Evolutionary conservation across 2,797 vertebrate genomes (phyloP).

Genomic region (Graptemys geographica): DNA sequence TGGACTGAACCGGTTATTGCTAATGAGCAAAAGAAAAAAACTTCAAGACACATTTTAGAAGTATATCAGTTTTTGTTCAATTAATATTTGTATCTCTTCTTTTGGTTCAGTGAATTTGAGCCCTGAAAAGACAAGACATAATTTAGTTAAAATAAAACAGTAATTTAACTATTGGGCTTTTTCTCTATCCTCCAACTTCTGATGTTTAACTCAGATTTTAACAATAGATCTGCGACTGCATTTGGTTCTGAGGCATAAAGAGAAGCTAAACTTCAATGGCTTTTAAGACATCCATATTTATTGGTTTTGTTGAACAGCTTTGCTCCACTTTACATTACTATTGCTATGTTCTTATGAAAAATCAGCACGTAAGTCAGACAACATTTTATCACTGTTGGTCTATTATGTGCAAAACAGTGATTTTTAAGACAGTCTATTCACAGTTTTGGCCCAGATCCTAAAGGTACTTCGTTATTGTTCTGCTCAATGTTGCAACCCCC

Average conservation of each 20-base stretch:
- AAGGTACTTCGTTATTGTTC: neutral
- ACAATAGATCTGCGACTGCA: neutral
- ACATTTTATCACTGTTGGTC: slow-evolving; percentile 1
- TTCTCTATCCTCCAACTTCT: neutral
- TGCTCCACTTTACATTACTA: neutral
- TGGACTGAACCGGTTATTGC: neutral
- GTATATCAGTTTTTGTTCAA: neutral
- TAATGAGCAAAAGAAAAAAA: neutral
- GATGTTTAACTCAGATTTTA: neutral
- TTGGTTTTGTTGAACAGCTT: neutral
- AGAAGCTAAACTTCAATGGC: neutral
- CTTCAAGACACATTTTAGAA: neutral
- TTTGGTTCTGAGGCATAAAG: neutral
- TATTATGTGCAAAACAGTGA: neutral
- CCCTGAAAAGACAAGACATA: neutral
- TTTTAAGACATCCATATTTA: neutral
- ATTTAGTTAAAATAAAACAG: neutral
- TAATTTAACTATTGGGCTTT: neutral
- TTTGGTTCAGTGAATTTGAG: neutral
- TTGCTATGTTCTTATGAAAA: neutral
- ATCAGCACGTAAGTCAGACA: rapidly evolving
- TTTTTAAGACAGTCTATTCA: neutral
- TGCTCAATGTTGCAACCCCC: too few species aligned
- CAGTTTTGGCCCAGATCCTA: neutral
- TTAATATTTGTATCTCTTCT: neutral